A percentile compares a stretch with the other conserved stretches of the same genome.
These are phyloP conservation scores for Hyposmocoma kahamanoa DNA, from an alignment of 1,140 invertebrate species.

Conservation along the genomic window DNA sequence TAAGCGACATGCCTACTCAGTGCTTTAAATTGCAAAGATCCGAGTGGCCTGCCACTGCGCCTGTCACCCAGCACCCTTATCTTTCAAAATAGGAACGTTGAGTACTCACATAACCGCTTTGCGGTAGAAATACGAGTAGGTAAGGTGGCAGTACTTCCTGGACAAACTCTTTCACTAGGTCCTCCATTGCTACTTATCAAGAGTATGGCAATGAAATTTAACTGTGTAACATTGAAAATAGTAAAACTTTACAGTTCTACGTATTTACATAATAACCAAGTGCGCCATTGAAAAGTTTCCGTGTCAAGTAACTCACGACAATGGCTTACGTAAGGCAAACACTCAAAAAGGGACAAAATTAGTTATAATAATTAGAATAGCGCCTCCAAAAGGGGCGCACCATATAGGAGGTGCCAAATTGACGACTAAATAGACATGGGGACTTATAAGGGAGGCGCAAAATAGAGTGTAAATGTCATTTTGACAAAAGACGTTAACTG, in stretches of 20 bases:
- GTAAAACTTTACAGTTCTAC: too few species aligned
- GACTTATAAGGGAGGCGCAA: background rate
- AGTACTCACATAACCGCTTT: too few species aligned
- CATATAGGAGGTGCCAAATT: background rate
- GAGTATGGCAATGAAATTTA: background rate
- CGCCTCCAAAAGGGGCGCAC: background rate
- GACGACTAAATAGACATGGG: background rate
- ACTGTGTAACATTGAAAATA: background rate
- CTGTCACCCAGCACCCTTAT: too few species aligned
- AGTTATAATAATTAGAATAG: background rate
- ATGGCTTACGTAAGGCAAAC: background rate
- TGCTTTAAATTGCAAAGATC: too few species aligned
- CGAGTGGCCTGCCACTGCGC: too few species aligned
- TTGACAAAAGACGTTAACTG: background rate
- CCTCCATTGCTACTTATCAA: background rate
- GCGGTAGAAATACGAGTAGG: background rate
- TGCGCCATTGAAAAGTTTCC: background rate
- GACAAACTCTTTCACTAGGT: too few species aligned
- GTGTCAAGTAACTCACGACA: background rate
- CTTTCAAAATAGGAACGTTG: too few species aligned
- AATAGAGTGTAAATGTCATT: background rate
- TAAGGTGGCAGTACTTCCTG: too few species aligned
- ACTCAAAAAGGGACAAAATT: background rate
- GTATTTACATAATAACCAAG: too few species aligned
- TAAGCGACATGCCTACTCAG: too few species aligned